Percentiles rank a stretch among this genome's conserved stretches.
These are phyloP conservation scores for Griposia aprilina DNA, from an alignment of 2,888 invertebrate genomes.

Conservation along the genomic window DNA sequence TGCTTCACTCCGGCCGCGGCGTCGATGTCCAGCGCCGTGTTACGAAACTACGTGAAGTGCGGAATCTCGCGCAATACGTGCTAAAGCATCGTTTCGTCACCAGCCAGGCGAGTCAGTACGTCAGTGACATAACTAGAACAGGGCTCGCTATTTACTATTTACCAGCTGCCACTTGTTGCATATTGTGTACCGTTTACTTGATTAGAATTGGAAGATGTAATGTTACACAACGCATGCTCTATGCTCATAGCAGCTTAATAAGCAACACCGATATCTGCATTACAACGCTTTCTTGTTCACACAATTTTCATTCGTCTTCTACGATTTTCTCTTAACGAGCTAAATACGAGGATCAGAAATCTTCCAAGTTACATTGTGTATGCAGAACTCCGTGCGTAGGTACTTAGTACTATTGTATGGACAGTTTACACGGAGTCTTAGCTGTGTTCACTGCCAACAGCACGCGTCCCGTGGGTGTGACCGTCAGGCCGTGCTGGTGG, in stretches of 20 bases:
- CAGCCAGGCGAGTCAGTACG: not conserved
- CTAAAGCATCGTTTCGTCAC: conserved; percentile 17
- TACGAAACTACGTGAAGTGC: conserved; percentile 12
- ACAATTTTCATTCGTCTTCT: not conserved
- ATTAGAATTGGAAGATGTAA: not conserved
- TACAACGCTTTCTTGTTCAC: not conserved
- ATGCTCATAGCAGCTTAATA: not conserved
- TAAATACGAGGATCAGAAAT: not conserved
- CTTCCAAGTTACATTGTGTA: not conserved
- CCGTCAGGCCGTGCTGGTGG: not conserved
- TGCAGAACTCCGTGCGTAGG: not conserved
- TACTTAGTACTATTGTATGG: not conserved
- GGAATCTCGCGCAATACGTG: conserved; percentile 16
- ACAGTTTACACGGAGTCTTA: not conserved
- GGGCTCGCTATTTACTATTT: not conserved
- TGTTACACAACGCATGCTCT: not conserved
- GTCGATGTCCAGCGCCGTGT: conserved; percentile 4
- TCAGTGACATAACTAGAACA: conserved; percentile 21
- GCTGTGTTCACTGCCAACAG: not conserved
- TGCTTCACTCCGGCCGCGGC: not conserved
- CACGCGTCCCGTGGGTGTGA: conserved; percentile 20
- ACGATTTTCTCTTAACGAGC: not conserved
- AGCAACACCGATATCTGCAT: not conserved
- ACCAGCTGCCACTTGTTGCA: conserved; percentile 4
- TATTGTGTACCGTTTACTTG: not conserved